Base-by-base conservation (phyloP, 2,888 invertebrate genomes). In the Chalcis sispes region DNA sequence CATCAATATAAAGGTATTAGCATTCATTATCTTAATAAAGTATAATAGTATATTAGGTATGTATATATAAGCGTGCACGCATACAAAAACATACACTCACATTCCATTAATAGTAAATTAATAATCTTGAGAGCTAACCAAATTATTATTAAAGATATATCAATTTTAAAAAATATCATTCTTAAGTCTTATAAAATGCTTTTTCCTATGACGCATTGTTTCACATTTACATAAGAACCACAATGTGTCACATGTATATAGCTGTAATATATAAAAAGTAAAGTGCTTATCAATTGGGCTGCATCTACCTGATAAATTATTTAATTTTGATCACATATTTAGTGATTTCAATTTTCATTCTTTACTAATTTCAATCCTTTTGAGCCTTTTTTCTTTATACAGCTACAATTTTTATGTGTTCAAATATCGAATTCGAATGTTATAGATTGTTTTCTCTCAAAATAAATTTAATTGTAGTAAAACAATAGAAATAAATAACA, bases 131-230 rank as follows among this genome's bases (percentile, higher is more conserved):
- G 66, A 71, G 73, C 56, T 71, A 74, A 66, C 29, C 65, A 46
- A 65, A 70, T 20, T 59, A 77, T 66, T 70, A 13, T 48, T 54
- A n/a, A 59, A 27, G 67, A 64, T 78, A 76, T 79, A 80, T 71
- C 80, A 82, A 81, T 81, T 83, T 83, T 85, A 84, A 87, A 87
- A 88, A 87, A 86, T 87, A 87, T 86, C 85, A 86, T 85, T 85
- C 84, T 84, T 83, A 82, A 83, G 82, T 85, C 85, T 85, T 83
- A 82, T 83, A 84, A 85, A 85, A 85, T 83, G 82, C 81, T 82
- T 79, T 66, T 72, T 73, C 72, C 40, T 25, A 48, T 65, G 36
- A 75, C 62, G 78, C 79, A 79, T 75, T 79, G 75, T 71, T 80
- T 75, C 42, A 75, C 42, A 72, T 52, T 59, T 29, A 77, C 77